A percentile compares a stretch with the other conserved stretches of the same genome.
Conservation (phyloP, 2,113 vertebrate species). For the Lates calcarifer region DNA sequence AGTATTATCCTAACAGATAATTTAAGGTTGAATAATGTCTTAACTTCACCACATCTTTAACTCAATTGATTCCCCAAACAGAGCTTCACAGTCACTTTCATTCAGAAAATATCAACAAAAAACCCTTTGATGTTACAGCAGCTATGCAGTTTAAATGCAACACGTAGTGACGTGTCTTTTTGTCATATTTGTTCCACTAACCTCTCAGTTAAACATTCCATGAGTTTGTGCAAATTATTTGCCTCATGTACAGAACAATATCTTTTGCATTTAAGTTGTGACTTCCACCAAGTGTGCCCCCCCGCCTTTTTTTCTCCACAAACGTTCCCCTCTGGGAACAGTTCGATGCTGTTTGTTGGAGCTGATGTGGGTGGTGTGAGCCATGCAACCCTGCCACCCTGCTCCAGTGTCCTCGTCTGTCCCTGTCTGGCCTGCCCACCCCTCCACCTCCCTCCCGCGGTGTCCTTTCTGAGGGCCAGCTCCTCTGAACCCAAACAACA, state of each 20-base stretch:
- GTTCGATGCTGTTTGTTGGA: conserved; percentile 51
- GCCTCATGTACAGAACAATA: neutral
- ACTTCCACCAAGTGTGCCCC: conserved; percentile 33
- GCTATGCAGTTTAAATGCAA: conserved; percentile 1
- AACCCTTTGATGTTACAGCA: conserved; percentile 16
- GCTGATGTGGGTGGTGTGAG: conserved; percentile 68
- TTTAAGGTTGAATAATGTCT: conserved; percentile 42
- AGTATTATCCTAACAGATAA: conserved; percentile 14
- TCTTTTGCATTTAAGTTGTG: conserved; percentile 19
- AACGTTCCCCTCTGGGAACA: conserved; percentile 51
- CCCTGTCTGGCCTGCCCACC: conserved; percentile 68
- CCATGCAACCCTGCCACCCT: conserved; percentile 58
- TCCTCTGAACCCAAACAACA: conserved; percentile 82
- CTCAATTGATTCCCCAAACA: neutral
- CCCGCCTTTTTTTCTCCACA: conserved; percentile 34
- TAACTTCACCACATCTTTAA: conserved; percentile 36
- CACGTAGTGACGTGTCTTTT: neutral
- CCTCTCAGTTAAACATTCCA: neutral
- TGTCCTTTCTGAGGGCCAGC: conserved; percentile 74
- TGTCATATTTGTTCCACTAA: neutral
- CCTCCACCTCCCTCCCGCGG: conserved; percentile 61
- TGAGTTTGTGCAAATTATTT: neutral
- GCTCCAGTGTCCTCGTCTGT: conserved; percentile 74
- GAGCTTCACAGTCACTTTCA: conserved; percentile 35
- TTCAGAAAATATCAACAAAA: conserved; percentile 35